phyloP scores from a whole-genome alignment of 2,888 invertebrate genomes.

The Ephialtes manifestator region DNA sequence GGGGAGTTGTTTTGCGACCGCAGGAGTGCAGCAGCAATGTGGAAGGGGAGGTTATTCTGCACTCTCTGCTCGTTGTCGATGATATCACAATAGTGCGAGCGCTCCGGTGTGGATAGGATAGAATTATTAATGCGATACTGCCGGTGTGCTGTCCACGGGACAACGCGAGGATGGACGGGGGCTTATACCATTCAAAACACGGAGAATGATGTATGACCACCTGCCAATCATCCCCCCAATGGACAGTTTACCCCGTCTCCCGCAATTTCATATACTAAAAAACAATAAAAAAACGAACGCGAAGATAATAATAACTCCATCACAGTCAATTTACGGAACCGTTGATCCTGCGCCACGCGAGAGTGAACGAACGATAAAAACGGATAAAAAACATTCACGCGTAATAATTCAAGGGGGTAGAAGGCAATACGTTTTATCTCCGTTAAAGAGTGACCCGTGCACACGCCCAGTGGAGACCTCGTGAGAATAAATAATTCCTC shows the following conservation, averaged over 20 bases:
- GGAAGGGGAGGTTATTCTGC: conserved; percentile 53
- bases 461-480: conserved; percentile 58
- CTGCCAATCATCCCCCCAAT: conserved; percentile 72
- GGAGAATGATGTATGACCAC: conserved; percentile 77
- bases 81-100: conserved; percentile 71
- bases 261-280: conserved; percentile 32
- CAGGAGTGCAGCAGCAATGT: conserved; percentile 54
- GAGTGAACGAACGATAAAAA: conserved; percentile 37
- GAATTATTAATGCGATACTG: conserved; percentile 75
- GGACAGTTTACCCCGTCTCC: conserved; percentile 61
- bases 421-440: conserved; percentile 49
- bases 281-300: conserved; percentile 57
- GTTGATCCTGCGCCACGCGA: conserved; percentile 14
- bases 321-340: conserved; percentile 57
- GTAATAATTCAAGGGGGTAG: conserved; percentile 37
- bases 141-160: conserved; percentile 65
- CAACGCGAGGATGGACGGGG: conserved; percentile 57
- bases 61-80: conserved; percentile 68
- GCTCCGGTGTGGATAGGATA: conserved; percentile 67
- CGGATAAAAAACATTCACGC: conserved; percentile 47
- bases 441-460: conserved; percentile 57
- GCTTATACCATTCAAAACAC: conserved; percentile 72
- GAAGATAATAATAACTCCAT: conserved; percentile 56
- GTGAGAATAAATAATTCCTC: conserved; percentile 65
- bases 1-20: conserved; percentile 71